phyloP scores from a whole-genome alignment of 2,797 vertebrate species.

The Eupleurogrammus muticus region DNA sequence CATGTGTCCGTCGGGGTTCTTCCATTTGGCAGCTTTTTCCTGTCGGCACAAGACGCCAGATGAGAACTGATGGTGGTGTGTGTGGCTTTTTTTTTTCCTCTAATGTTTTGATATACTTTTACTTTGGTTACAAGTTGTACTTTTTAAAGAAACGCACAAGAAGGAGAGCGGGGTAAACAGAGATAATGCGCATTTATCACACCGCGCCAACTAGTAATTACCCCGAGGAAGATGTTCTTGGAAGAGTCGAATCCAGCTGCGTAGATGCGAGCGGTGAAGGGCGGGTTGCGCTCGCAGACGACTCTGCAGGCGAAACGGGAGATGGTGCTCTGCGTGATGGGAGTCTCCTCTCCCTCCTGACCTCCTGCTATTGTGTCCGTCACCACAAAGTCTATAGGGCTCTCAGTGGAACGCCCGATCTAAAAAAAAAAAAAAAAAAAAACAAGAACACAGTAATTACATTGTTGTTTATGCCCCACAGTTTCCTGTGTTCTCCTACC shows the following conservation, averaged over 20 bases:
- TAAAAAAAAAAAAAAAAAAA: slow-evolving; percentile 68
- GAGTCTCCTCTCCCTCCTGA: slow-evolving; percentile 91
- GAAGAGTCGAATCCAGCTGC: slow-evolving; percentile 99
- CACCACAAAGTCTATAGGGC: slow-evolving; percentile 98
- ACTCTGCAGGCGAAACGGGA: slow-evolving; percentile 98
- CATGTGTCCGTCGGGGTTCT: slow-evolving; percentile 99
- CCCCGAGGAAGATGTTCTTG: slow-evolving; percentile 99
- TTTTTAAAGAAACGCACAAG: slow-evolving; percentile 1
- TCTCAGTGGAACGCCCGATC: slow-evolving; percentile 98
- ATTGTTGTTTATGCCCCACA: neutral
- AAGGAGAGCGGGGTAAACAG: neutral
- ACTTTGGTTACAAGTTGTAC: neutral
- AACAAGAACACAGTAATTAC: neutral
- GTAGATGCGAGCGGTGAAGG: slow-evolving; percentile 94
- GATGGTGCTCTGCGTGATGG: slow-evolving; percentile 98
- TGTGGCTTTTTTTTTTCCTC: neutral
- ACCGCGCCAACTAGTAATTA: slow-evolving; percentile 77
- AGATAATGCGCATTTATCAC: slow-evolving; percentile 1
- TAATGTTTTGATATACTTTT: neutral
- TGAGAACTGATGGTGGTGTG: slow-evolving; percentile 18
- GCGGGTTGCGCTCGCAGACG: slow-evolving; percentile 93
- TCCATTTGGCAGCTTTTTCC: slow-evolving; percentile 99
- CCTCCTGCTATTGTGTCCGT: slow-evolving; percentile 96
- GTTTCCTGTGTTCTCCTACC: neutral
- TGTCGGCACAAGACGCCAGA: slow-evolving; percentile 59